Percentiles rank a stretch among this genome's conserved stretches.
Evolutionary conservation across 2,797 vertebrate species (phyloP).

Genomic region (Momotus momota): DNA sequence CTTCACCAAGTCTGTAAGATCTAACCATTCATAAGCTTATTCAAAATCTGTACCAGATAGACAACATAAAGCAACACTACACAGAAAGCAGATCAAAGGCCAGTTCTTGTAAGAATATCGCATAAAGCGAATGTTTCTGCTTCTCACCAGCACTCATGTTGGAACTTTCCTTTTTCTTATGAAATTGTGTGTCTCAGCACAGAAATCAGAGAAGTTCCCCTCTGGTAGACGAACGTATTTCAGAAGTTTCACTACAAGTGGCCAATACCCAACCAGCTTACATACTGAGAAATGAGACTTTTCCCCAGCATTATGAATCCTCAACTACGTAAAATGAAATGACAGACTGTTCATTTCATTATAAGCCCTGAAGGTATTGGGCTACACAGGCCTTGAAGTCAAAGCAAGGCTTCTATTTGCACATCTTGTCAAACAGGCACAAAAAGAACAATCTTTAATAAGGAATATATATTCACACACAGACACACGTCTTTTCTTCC

Average conservation of each 20-base stretch:
- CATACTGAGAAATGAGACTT: not conserved
- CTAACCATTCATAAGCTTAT: not conserved
- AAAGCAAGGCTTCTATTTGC: not conserved
- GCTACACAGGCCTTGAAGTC: not conserved
- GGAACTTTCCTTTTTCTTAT: not conserved
- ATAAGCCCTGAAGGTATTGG: not conserved
- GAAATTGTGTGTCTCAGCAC: not conserved
- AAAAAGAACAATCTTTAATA: not conserved
- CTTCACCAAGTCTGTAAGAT: rapidly evolving
- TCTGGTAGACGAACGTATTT: not conserved
- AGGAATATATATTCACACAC: rapidly evolving
- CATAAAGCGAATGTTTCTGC: not conserved
- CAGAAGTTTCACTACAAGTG: conserved; percentile 30
- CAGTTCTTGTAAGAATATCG: not conserved
- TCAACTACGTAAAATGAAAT: not conserved
- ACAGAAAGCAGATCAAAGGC: not conserved
- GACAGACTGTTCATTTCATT: not conserved
- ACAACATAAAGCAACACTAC: not conserved
- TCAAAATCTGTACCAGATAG: not conserved
- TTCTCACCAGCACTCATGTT: rapidly evolving
- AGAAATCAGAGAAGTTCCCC: not conserved
- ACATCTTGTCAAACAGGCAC: not conserved
- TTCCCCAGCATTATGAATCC: not conserved
- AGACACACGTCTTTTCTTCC: not conserved
- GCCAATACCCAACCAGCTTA: not conserved